phyloP scores from a whole-genome alignment of 2,113 vertebrate genomes.

The Lepidothrix coronata region DNA sequence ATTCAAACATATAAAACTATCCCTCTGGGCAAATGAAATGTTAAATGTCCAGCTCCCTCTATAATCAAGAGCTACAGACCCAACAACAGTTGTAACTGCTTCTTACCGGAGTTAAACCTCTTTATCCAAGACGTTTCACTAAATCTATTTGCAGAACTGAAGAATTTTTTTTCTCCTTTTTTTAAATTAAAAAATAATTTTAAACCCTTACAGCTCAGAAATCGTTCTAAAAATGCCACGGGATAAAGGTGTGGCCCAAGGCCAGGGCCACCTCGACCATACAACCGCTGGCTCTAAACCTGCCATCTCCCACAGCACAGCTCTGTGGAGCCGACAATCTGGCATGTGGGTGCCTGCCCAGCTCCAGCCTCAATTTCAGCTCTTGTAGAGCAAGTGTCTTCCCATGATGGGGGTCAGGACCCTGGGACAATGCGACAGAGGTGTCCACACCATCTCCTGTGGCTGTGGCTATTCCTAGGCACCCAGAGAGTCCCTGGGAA shows the following conservation, averaged over 20 bases:
- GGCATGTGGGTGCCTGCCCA: not conserved
- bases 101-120: not conserved
- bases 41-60: not conserved
- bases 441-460: accelerated
- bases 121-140: not conserved
- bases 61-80: not conserved
- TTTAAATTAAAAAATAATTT: not conserved
- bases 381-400: not conserved
- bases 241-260: not conserved
- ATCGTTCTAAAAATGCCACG: accelerated
- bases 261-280: not conserved
- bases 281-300: not conserved
- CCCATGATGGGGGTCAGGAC: accelerated
- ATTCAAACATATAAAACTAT: not conserved
- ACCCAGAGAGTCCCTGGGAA: not conserved
- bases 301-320: not conserved
- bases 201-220: not conserved
- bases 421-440: accelerated
- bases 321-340: not conserved
- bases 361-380: not conserved
- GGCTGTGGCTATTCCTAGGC: not conserved
- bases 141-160: not conserved
- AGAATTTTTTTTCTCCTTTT: not conserved
- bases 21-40: not conserved
- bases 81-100: not conserved